phyloP scores from a whole-genome alignment of 37 sponge, comb jelly and placozoan species.

The Bolinopsis microptera region DNA sequence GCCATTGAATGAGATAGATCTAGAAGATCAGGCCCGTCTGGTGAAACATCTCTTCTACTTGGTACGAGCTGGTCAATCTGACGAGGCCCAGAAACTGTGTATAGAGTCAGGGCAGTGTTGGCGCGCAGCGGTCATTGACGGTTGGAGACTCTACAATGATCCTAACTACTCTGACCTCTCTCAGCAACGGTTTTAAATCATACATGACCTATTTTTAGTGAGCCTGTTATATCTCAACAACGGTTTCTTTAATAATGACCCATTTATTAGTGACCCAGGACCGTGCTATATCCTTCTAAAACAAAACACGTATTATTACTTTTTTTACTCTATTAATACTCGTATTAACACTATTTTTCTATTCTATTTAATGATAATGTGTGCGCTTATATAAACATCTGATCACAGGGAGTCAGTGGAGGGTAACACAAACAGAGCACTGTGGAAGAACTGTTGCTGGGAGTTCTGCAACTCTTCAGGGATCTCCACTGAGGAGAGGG shows the following conservation, averaged over 20 bases:
- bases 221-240: not conserved
- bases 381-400: too few species aligned
- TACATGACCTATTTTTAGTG: conserved; percentile 10
- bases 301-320: too few species aligned
- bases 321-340: too few species aligned
- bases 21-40: conserved; percentile 80
- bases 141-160: conserved; percentile 90
- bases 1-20: not conserved
- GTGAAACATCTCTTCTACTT: conserved; percentile 78
- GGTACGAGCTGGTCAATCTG: conserved; percentile 84
- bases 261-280: too few species aligned
- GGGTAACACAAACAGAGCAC: conserved; percentile 80
- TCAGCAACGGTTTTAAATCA: not conserved
- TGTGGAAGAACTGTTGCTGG: conserved; percentile 92
- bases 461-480: conserved; percentile 70
- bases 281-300: too few species aligned
- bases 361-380: too few species aligned
- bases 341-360: too few species aligned
- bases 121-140: conserved; percentile 85
- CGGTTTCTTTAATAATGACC: not conserved
- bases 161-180: conserved; percentile 72
- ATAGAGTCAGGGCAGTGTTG: conserved; percentile 79
- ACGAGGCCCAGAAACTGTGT: conserved; percentile 86
- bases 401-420: conserved; percentile 75
- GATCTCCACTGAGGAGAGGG: conserved; percentile 81